Conservation (phyloP, 2,113 vertebrate genomes). For the Perognathus longimembris region DNA sequence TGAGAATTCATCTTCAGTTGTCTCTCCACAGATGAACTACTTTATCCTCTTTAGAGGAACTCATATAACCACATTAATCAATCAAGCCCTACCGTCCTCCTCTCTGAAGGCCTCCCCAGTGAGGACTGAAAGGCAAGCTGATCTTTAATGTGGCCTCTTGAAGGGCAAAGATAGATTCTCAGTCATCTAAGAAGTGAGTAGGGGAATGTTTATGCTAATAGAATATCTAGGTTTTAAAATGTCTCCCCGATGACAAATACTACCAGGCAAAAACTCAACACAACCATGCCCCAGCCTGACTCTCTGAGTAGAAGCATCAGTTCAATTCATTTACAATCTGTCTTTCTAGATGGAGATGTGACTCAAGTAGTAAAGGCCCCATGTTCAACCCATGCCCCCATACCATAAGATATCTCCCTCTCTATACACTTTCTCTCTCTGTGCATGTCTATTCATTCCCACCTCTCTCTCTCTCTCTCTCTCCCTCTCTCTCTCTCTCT, state of each 20-base stretch:
- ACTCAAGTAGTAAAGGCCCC: no score
- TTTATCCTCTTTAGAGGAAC: conserved; percentile 22
- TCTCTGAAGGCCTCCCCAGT: not conserved
- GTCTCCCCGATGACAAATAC: not conserved
- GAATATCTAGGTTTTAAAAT: not conserved
- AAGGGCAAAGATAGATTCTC: not conserved
- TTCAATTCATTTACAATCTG: not conserved
- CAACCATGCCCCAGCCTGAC: not conserved
- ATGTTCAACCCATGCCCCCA: no score
- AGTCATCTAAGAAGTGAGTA: no score
- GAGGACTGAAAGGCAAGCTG: not conserved
- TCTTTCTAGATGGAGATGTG: no score
- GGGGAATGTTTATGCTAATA: not conserved
- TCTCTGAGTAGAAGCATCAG: not conserved
- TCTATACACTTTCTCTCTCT: not conserved
- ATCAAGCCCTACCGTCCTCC: accelerated
- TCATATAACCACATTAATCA: conserved; percentile 20
- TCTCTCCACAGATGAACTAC: not conserved
- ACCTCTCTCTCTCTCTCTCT: accelerated
- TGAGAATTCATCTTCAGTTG: not conserved
- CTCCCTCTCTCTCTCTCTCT: accelerated
- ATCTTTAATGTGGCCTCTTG: not conserved
- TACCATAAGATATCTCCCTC: no score
- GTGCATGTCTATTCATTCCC: no score
- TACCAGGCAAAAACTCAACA: not conserved